Evolutionary conservation across 2,113 vertebrate genomes (phyloP).

Genomic region (Tyto alba): DNA sequence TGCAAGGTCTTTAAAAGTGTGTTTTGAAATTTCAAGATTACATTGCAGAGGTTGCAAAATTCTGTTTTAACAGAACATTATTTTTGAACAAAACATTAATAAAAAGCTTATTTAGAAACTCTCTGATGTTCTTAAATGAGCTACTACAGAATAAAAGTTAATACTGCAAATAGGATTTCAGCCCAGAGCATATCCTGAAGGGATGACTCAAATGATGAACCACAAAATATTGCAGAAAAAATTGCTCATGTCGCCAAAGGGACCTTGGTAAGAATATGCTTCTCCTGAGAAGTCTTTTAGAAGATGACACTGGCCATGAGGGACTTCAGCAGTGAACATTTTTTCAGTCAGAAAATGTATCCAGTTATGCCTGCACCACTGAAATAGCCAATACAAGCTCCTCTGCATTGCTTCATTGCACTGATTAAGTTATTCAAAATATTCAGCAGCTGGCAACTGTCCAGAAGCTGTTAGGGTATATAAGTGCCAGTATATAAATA

Average conservation of each 20-base stretch:
- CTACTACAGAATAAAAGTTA: conserved; percentile 19
- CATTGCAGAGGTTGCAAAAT: neutral
- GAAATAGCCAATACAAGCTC: neutral
- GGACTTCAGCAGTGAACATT: neutral
- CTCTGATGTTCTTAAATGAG: neutral
- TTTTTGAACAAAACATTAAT: conserved; percentile 43
- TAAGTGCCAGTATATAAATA: neutral
- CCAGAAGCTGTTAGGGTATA: neutral
- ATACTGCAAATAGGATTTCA: conserved; percentile 20
- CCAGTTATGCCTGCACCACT: rapidly evolving
- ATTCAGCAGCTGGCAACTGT: neutral
- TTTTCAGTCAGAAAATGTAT: neutral
- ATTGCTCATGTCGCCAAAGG: neutral
- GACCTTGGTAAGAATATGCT: neutral
- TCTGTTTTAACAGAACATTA: neutral
- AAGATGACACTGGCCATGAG: neutral
- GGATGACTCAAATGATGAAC: neutral
- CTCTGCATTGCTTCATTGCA: neutral
- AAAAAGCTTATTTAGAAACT: conserved; percentile 7
- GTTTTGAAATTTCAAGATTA: conserved; percentile 31
- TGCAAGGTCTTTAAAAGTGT: neutral
- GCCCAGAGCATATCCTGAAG: conserved; percentile 7
- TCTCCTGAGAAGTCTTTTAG: conserved; percentile 1
- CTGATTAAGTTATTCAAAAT: neutral
- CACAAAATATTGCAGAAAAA: neutral